A percentile compares a stretch with the other conserved stretches of the same genome.
Conservation (phyloP, 1,140 invertebrate genomes). For the Branchinecta lynchi region DNA sequence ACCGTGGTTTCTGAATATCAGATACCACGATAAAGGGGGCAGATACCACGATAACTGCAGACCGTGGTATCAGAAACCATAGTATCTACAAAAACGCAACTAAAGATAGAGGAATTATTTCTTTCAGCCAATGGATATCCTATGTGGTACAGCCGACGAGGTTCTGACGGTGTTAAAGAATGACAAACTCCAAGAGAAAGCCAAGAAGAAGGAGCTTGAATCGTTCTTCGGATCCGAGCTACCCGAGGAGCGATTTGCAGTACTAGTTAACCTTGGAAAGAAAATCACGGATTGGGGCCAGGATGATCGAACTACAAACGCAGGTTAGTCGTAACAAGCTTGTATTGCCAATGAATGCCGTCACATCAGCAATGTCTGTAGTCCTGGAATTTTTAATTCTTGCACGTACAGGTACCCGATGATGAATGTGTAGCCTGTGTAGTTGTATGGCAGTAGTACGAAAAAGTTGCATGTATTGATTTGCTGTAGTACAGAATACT, state of each 20-base stretch:
- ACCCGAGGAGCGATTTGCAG: slow-evolving; percentile 84
- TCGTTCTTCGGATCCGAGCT: slow-evolving; percentile 56
- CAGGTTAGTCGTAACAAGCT: slow-evolving; percentile 28
- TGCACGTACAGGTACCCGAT: not conserved
- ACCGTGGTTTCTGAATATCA: too few relatives aligned
- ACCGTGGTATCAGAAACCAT: too few relatives aligned
- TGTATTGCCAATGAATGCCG: not conserved
- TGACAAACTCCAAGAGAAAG: slow-evolving; percentile 80
- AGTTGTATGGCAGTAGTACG: too few relatives aligned
- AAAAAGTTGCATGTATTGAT: too few relatives aligned
- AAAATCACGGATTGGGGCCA: slow-evolving; percentile 96
- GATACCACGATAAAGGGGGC: too few relatives aligned
- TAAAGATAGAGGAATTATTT: slow-evolving; percentile 11
- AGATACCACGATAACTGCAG: too few relatives aligned
- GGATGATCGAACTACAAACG: slow-evolving; percentile 50
- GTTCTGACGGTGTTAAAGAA: slow-evolving; percentile 89
- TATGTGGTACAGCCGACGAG: slow-evolving; percentile 97
- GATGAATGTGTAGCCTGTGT: too few relatives aligned
- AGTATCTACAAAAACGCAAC: too few relatives aligned
- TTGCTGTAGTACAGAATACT: too few relatives aligned
- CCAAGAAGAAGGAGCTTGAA: slow-evolving; percentile 86
- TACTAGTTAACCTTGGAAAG: slow-evolving; percentile 89
- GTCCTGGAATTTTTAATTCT: slow-evolving; percentile 12
- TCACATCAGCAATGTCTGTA: slow-evolving; percentile 3
- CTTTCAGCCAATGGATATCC: slow-evolving; percentile 65